phyloP scores from a whole-genome alignment of 2,797 vertebrate genomes.

The Pteropus rufus region DNA sequence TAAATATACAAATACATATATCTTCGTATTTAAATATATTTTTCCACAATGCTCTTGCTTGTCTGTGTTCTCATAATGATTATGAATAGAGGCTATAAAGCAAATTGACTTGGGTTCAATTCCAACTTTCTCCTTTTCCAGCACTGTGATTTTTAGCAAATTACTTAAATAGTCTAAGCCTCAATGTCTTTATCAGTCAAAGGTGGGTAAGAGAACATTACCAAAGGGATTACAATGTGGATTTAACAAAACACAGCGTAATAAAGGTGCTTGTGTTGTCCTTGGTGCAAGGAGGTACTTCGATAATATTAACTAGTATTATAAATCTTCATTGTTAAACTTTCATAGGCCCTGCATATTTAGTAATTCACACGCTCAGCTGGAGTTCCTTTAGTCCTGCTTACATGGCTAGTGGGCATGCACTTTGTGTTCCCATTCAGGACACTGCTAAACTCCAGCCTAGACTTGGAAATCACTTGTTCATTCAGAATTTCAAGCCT shows the following conservation, averaged over 20 bases:
- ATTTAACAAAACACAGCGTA: not conserved
- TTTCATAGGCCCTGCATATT: not conserved
- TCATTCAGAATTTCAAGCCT: not conserved
- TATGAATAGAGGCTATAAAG: not conserved
- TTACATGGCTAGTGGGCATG: not conserved
- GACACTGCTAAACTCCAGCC: not conserved
- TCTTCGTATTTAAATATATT: not conserved
- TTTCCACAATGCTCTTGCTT: not conserved
- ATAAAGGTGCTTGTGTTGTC: not conserved
- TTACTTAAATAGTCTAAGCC: not conserved
- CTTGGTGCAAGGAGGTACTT: not conserved
- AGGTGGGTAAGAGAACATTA: not conserved
- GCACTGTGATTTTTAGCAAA: not conserved
- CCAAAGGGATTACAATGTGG: not conserved
- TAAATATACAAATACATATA: not conserved
- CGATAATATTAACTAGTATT: not conserved
- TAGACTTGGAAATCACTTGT: not conserved
- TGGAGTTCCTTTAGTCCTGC: not conserved
- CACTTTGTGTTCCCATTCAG: accelerated
- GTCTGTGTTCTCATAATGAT: not conserved
- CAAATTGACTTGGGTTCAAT: not conserved
- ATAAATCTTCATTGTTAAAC: not conserved
- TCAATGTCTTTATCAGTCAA: not conserved
- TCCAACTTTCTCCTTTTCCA: not conserved
- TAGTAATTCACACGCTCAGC: not conserved